These are phyloP conservation scores for Dioctria rufipes DNA, from an alignment of 2,888 invertebrate species.

Conservation along the genomic window DNA sequence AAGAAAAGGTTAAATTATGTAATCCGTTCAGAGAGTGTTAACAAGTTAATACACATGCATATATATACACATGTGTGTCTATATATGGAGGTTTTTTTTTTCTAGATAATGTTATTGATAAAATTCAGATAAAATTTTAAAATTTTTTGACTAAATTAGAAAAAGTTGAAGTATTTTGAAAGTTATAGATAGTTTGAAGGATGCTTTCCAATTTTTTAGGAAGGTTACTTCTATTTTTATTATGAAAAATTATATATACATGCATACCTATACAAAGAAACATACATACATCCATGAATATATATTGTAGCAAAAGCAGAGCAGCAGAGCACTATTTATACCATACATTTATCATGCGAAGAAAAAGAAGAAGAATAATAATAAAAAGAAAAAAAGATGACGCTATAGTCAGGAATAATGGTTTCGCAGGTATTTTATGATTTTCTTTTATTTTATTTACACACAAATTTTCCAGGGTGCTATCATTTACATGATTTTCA, in stretches of 20 bases:
- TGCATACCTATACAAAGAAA: background rate
- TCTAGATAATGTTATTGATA: slow-evolving; percentile 1
- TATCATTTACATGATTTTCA: too few relatives aligned
- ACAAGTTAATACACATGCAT: slow-evolving; percentile 18
- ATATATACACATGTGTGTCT: background rate
- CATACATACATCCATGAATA: background rate
- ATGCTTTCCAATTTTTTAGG: slow-evolving; percentile 19
- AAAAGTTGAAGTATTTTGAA: slow-evolving; percentile 14
- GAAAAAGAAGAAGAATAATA: background rate
- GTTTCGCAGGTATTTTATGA: slow-evolving; percentile 12
- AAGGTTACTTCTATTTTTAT: slow-evolving; percentile 31
- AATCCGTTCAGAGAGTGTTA: slow-evolving; percentile 31
- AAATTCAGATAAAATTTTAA: background rate
- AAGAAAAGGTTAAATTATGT: slow-evolving; percentile 20
- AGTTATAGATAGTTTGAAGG: slow-evolving; percentile 15
- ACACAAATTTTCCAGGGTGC: too few relatives aligned
- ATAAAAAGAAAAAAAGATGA: background rate
- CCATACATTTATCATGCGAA: background rate
- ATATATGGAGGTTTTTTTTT: background rate
- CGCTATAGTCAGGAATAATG: slow-evolving; percentile 29
- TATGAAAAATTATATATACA: slow-evolving; percentile 2
- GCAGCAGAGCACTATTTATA: slow-evolving; percentile 37
- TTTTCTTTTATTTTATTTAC: too few relatives aligned
- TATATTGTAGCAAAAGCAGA: background rate
- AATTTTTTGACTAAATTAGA: too few relatives aligned